Conservation (phyloP, 2,797 vertebrate species). For the Capromys pilorides region DNA sequence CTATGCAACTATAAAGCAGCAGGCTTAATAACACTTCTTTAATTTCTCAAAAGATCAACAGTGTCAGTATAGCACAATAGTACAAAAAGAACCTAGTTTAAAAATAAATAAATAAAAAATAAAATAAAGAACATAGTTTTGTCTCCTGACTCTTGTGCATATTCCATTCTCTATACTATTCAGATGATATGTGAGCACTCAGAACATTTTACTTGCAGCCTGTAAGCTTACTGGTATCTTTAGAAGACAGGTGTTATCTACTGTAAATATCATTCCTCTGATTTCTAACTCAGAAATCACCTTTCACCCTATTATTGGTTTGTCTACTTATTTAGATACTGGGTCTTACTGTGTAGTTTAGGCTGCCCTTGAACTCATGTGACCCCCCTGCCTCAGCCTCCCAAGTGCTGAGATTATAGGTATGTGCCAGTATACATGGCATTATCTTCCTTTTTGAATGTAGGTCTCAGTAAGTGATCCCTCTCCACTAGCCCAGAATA, state of each 20-base stretch:
- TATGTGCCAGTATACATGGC: not conserved
- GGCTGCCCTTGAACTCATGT: not conserved
- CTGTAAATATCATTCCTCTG: not conserved
- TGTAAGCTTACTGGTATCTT: not conserved
- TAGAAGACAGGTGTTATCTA: not conserved
- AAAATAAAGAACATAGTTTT: too few species aligned
- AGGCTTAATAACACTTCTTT: slow-evolving; percentile 29
- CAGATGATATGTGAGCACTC: not conserved
- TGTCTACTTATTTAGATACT: not conserved
- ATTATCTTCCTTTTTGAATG: not conserved
- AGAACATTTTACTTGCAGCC: not conserved
- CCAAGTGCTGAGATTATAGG: not conserved
- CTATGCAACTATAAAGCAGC: slow-evolving; percentile 2
- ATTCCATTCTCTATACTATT: not conserved
- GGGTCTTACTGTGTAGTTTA: not conserved
- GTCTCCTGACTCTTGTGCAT: not conserved
- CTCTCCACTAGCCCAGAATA: not conserved
- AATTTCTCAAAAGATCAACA: not conserved
- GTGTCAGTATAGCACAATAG: not conserved
- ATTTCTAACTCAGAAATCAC: not conserved
- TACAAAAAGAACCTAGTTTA: not conserved
- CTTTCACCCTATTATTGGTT: not conserved
- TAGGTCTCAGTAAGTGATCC: not conserved
- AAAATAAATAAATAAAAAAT: too few species aligned
- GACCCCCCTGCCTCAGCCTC: not conserved